Evolutionary conservation across 2,888 invertebrate species (phyloP).

Genomic region (Amblyteles armatorius): DNA sequence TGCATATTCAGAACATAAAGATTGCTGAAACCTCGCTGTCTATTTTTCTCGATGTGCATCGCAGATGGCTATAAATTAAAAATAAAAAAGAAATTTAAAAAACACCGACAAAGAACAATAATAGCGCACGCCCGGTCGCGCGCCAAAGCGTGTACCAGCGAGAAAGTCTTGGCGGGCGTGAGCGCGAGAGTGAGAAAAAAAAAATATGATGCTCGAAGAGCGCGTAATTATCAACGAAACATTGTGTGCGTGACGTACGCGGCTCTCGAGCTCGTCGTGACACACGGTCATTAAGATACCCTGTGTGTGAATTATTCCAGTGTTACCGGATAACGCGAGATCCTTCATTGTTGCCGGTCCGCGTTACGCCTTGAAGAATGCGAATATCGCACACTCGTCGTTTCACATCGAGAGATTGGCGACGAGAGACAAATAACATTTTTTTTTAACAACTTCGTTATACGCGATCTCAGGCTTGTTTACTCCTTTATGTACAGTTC

Average conservation of each 20-base stretch:
- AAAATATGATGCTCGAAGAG: constrained; percentile 33
- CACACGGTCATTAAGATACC: constrained; percentile 51
- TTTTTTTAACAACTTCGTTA: not conserved
- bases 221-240: constrained; percentile 60
- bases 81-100: not conserved
- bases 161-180: constrained; percentile 45
- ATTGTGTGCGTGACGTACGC: constrained; percentile 47
- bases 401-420: constrained; percentile 39
- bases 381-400: constrained; percentile 37
- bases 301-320: constrained; percentile 32
- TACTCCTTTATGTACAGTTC: not conserved
- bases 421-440: constrained; percentile 23
- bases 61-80: not conserved
- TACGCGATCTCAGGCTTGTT: not conserved
- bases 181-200: constrained; percentile 22
- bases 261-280: constrained; percentile 44
- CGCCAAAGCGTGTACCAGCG: constrained; percentile 27
- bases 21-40: not conserved
- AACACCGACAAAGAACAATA: constrained; percentile 18
- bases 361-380: constrained; percentile 62
- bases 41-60: not conserved
- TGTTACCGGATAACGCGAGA: constrained; percentile 36
- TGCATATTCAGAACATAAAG: too few relatives aligned
- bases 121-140: constrained; percentile 5
- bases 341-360: constrained; percentile 59